Percentiles rank a stretch among this genome's conserved stretches.
Conservation (phyloP, 53 echinoderm and acorn worm species). For the Luidia sarsii region DNA sequence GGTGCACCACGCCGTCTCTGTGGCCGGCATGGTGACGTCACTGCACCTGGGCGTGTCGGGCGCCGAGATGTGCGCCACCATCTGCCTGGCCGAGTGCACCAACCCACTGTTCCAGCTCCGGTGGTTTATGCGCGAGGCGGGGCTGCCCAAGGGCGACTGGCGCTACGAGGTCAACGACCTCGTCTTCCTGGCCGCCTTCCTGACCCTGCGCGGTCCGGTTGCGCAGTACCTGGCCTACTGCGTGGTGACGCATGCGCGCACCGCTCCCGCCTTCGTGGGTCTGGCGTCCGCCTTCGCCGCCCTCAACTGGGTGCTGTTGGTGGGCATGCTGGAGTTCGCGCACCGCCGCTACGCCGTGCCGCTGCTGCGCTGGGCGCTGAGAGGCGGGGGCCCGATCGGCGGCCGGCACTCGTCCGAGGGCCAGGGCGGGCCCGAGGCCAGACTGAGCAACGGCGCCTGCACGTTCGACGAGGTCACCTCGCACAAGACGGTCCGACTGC, state of each 20-base stretch:
- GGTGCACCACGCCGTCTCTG: constrained; percentile 73
- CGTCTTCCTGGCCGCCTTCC: constrained; percentile 70
- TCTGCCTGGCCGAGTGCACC: constrained; percentile 81
- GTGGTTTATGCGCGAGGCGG: constrained; percentile 80
- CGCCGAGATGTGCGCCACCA: constrained; percentile 78
- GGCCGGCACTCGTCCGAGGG: no score
- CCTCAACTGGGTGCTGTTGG: constrained; percentile 65
- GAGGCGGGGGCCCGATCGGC: no score
- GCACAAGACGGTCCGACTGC: no score
- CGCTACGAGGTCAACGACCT: constrained; percentile 86
- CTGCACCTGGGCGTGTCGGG: constrained; percentile 70
- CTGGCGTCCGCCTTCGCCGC: constrained; percentile 57
- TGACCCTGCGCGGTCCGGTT: constrained; percentile 62
- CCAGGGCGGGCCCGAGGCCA: no score
- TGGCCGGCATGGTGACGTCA: constrained; percentile 66
- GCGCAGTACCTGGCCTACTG: constrained; percentile 68
- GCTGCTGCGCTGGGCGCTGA: no score
- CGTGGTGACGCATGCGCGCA: constrained; percentile 65
- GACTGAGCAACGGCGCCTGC: no score
- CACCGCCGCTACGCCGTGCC: constrained; percentile 62
- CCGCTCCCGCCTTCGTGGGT: constrained; percentile 58
- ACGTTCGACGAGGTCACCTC: no score
- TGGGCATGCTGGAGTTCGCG: constrained; percentile 69
- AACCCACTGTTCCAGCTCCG: constrained; percentile 91
- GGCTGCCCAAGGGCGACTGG: constrained; percentile 37